Conservation (phyloP, 1,140 invertebrate genomes). For the Triops cancriformis region DNA sequence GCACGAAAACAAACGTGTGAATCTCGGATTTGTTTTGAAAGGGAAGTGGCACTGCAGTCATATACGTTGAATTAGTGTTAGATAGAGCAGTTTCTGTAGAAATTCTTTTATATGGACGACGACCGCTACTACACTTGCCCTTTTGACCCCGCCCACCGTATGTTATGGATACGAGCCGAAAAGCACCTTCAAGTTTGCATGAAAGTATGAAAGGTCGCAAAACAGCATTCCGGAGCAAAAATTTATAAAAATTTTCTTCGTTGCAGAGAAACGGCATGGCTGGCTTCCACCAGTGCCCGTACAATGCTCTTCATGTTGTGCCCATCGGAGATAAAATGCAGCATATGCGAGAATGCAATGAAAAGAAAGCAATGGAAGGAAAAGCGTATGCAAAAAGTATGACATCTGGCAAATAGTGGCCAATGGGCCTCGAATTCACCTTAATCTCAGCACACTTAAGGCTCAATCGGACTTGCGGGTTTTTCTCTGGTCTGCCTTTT, state of each 20-base stretch:
- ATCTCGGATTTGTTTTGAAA: too few relatives aligned
- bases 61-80: neutral
- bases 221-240: neutral
- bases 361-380: neutral
- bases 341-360: neutral
- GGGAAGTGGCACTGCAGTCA: neutral
- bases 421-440: too few relatives aligned
- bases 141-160: neutral
- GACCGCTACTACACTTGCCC: neutral
- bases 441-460: too few relatives aligned
- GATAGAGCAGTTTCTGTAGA: neutral
- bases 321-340: neutral
- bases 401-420: too few relatives aligned
- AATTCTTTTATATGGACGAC: neutral
- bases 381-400: neutral
- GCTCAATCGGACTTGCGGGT: too few relatives aligned
- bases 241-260: neutral
- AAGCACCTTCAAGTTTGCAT: neutral
- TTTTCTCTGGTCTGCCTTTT: too few relatives aligned
- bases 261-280: neutral
- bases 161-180: neutral
- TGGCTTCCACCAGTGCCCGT: neutral
- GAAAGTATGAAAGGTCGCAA: neutral
- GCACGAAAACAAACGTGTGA: too few relatives aligned
- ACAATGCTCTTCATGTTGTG: neutral